Base-by-base conservation (phyloP, 2,888 invertebrate genomes). In the Protonemura montana region DNA sequence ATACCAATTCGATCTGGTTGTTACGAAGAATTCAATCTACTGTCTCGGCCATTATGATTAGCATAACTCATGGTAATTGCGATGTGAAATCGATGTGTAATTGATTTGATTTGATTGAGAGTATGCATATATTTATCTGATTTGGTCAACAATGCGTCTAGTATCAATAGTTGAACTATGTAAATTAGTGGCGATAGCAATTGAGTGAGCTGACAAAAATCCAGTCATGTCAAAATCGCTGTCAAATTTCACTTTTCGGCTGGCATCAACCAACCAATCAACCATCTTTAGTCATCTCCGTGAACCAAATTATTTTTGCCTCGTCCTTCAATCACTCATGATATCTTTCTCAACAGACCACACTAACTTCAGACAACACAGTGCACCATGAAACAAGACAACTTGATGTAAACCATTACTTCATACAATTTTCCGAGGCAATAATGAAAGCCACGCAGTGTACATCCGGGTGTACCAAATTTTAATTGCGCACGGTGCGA, bases 101-200 rank as follows among this genome's bases (percentile, higher is more conserved):
- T 59, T 59, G 59, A 59, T 59, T 59, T 59, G 59, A 59, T 59
- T 59, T 59, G 59, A 59, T 59, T 59, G 59, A 59, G 59, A 59
- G 59, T 21, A 21, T 21, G 59, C 59, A 21, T 10, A 21, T 13
- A 59, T 7, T 41, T 59, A 59, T 59, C 59, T 59, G 59, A 59
- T 59, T 59, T 59, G 59, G 7, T 59, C 59, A 13, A 59, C 59
- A 59, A 59, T 59, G 59, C 21, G 21, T 59, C 59, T 59, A 6
- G 10, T 35, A 59, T 21, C 13, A 13, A 59, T 16, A 59, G 59
- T 3, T 59, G 21, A 21, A 59, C 59, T 59, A 59, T 59, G 59
- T 21, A 59, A 59, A 59, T 59, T 16, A 59, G 59, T 59, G 59
- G 59, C 59, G 59, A 10, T 59, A 10, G 13, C 59, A 21, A 10